Conservation (phyloP, 2,888 invertebrate species). For the Cabera pusaria region DNA sequence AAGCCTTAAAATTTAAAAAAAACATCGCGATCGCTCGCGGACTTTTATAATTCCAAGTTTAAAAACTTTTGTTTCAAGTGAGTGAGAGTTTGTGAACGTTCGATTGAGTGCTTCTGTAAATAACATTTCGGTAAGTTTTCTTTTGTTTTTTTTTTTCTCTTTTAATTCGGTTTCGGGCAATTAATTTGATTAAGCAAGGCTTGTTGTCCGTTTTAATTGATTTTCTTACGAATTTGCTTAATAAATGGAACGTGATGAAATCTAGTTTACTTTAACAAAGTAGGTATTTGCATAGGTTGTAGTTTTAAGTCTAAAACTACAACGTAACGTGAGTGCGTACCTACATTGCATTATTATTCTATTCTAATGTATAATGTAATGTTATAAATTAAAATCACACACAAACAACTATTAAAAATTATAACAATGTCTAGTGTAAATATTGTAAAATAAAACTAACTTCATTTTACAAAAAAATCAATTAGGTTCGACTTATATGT, state of each 20-base stretch:
- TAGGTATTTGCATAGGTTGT: too few species aligned
- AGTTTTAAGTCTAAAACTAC: too few species aligned
- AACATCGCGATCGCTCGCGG: slow-evolving; percentile 13
- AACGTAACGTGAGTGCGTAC: too few species aligned
- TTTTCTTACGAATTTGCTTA: slow-evolving; percentile 22
- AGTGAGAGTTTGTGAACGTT: slow-evolving; percentile 28
- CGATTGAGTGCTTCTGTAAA: slow-evolving; percentile 25
- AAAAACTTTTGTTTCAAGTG: slow-evolving; percentile 13
- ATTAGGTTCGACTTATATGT: too few species aligned
- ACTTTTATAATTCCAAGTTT: slow-evolving; percentile 1
- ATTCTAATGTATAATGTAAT: too few species aligned
- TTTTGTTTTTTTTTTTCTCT: slow-evolving; percentile 16
- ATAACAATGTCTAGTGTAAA: too few species aligned
- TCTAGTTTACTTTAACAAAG: slow-evolving; percentile 6
- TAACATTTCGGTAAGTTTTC: slow-evolving; percentile 29
- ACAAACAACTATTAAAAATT: too few species aligned
- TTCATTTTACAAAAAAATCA: too few species aligned
- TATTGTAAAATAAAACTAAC: too few species aligned
- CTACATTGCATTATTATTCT: too few species aligned
- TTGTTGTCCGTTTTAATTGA: slow-evolving; percentile 26
- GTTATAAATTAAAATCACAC: too few species aligned
- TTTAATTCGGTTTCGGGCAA: slow-evolving; percentile 20
- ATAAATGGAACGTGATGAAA: slow-evolving; percentile 26
- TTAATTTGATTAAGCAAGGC: slow-evolving; percentile 29
- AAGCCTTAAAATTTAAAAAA: not conserved